Evolutionary conservation across 1,140 invertebrate species (phyloP).

Genomic region (Trachymyrmex cornetzi): DNA sequence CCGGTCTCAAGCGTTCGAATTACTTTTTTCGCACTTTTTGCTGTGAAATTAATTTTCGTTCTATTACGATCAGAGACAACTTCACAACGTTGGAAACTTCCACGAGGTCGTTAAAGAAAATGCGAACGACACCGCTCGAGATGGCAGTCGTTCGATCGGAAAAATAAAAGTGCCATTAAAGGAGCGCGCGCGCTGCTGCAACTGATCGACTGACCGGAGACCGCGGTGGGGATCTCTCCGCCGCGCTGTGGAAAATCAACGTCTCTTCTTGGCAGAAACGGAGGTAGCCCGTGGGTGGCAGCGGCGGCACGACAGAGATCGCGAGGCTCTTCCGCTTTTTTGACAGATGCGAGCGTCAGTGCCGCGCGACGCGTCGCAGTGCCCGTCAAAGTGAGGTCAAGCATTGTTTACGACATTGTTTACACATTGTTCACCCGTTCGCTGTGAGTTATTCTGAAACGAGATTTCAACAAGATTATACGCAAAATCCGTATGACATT

Average conservation of each 20-base stretch:
- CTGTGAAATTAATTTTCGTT: neutral
- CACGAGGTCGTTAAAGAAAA: slow-evolving; percentile 10
- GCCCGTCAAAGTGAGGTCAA: slow-evolving; percentile 15
- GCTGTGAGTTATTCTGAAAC: slow-evolving; percentile 28
- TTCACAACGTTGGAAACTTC: slow-evolving; percentile 11
- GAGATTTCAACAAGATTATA: neutral
- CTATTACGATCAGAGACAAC: neutral
- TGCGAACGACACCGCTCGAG: slow-evolving; percentile 13
- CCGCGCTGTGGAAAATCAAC: slow-evolving; percentile 50
- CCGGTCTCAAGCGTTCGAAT: too few relatives aligned
- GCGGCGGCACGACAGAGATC: neutral
- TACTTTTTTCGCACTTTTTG: neutral
- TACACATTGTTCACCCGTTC: neutral
- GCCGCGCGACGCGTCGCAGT: slow-evolving; percentile 38
- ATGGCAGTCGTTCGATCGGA: slow-evolving; percentile 1
- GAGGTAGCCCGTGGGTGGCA: slow-evolving; percentile 31
- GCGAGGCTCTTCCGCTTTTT: slow-evolving; percentile 55
- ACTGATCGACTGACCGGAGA: slow-evolving; percentile 42
- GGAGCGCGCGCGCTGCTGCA: slow-evolving; percentile 39
- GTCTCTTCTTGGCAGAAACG: slow-evolving; percentile 60
- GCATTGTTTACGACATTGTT: slow-evolving; percentile 18
- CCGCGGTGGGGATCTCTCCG: slow-evolving; percentile 2
- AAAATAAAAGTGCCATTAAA: slow-evolving; percentile 38
- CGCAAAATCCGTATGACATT: neutral
- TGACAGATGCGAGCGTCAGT: slow-evolving; percentile 50